Conservation (phyloP, 2,113 vertebrate species). For the Natator depressus region DNA sequence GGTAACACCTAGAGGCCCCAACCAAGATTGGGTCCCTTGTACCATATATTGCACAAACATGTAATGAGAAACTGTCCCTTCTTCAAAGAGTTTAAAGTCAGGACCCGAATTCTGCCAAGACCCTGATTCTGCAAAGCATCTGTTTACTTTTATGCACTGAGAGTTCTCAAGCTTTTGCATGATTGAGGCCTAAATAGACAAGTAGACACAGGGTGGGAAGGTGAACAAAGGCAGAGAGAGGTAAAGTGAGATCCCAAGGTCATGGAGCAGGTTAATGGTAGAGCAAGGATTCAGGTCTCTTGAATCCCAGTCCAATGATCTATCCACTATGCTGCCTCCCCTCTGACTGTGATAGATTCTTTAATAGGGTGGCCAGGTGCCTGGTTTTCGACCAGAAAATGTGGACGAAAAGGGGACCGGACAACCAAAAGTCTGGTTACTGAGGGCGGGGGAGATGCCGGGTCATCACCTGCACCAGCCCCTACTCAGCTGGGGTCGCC, state of each 20-base stretch:
- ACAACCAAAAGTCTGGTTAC: too few relatives aligned
- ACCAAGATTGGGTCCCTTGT: neutral
- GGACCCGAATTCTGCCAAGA: neutral
- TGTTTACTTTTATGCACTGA: neutral
- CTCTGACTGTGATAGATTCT: neutral
- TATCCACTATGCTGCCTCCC: neutral
- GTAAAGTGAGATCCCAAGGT: neutral
- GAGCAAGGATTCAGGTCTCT: neutral
- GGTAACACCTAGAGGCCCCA: neutral
- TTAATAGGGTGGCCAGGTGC: neutral
- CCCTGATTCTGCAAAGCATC: neutral
- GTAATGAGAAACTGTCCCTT: neutral
- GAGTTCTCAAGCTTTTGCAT: slow-evolving; percentile 1
- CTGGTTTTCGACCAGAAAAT: too few relatives aligned
- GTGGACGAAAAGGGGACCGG: too few relatives aligned
- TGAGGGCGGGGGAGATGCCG: too few relatives aligned
- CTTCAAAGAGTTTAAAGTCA: neutral
- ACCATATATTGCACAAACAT: neutral
- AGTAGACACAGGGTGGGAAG: neutral
- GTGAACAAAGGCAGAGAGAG: neutral
- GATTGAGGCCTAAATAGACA: neutral
- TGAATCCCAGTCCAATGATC: neutral
- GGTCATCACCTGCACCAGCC: too few relatives aligned
- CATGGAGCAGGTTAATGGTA: neutral
- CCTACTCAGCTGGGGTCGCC: too few relatives aligned